Percentiles rank a stretch among this genome's conserved stretches.
Evolutionary conservation across 2,797 vertebrate species (phyloP).

Genomic region (Heterohyrax brucei): DNA sequence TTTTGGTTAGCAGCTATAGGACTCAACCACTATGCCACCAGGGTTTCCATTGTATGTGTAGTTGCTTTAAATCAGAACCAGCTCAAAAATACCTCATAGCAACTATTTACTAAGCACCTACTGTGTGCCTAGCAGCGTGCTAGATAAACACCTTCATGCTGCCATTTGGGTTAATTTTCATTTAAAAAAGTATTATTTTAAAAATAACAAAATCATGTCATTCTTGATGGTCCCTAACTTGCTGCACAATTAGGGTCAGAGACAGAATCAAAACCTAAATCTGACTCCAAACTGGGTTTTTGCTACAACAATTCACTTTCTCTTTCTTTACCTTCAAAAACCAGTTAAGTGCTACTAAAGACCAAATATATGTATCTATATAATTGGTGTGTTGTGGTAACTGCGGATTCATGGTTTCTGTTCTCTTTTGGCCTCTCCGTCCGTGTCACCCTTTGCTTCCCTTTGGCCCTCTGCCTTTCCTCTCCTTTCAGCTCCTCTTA

Average conservation of each 20-base stretch:
- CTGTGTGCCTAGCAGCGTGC: background rate
- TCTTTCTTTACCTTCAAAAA: background rate
- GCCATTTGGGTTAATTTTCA: slow-evolving; percentile 32
- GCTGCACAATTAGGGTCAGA: background rate
- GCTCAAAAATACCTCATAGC: no score
- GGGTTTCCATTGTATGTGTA: no score
- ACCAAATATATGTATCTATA: background rate
- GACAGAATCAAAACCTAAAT: background rate
- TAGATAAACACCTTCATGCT: background rate
- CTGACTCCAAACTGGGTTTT: background rate
- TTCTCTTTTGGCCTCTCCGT: background rate
- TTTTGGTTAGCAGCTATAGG: no score
- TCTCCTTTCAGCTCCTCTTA: background rate
- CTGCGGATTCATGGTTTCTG: background rate
- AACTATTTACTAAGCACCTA: background rate
- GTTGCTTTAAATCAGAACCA: no score
- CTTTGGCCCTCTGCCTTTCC: background rate
- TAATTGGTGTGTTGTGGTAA: background rate
- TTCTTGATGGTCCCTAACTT: background rate
- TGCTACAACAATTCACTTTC: background rate
- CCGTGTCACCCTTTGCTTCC: background rate
- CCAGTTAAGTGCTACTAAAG: background rate
- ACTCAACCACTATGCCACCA: no score
- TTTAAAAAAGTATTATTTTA: background rate
- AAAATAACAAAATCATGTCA: background rate